Percentiles rank a stretch among this genome's conserved stretches.
phyloP scores from a whole-genome alignment of 2,797 vertebrate species.

The Leptoclinus maculatus region DNA sequence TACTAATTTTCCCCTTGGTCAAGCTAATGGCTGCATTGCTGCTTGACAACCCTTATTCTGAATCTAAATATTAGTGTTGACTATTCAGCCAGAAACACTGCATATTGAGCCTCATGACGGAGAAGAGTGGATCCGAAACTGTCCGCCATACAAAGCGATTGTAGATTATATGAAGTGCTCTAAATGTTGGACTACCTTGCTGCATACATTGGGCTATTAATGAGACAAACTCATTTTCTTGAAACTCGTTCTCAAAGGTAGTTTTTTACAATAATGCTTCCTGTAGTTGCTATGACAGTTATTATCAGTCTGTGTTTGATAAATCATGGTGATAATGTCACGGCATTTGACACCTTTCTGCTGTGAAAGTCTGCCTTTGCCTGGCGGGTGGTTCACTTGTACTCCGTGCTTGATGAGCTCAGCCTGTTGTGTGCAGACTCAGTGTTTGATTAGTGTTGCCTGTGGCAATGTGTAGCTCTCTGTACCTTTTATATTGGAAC shows the following conservation, averaged over 20 bases:
- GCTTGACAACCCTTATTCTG: background rate
- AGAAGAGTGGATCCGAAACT: no score
- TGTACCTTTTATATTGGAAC: slow-evolving; percentile 13
- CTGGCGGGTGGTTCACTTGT: background rate
- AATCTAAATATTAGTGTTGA: background rate
- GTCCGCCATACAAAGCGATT: background rate
- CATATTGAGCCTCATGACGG: no score
- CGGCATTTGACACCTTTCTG: background rate
- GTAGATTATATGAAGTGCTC: background rate
- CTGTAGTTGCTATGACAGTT: background rate
- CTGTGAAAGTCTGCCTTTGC: background rate
- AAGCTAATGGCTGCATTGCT: background rate
- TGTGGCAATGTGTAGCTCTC: slow-evolving; percentile 1
- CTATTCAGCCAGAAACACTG: no score
- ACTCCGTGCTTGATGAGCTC: slow-evolving; percentile 9
- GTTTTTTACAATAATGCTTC: background rate
- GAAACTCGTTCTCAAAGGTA: background rate
- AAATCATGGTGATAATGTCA: no score
- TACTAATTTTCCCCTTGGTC: no score
- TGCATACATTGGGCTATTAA: background rate
- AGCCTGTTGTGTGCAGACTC: slow-evolving; percentile 27
- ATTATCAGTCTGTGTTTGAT: background rate
- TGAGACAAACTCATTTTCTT: background rate
- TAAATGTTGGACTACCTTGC: background rate
- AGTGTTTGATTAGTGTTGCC: slow-evolving; percentile 41